Evolutionary conservation across 2,797 vertebrate genomes (phyloP), one percentile per base, ranked within the genome.

Genomic region (Darevskia nairensis): DNA sequence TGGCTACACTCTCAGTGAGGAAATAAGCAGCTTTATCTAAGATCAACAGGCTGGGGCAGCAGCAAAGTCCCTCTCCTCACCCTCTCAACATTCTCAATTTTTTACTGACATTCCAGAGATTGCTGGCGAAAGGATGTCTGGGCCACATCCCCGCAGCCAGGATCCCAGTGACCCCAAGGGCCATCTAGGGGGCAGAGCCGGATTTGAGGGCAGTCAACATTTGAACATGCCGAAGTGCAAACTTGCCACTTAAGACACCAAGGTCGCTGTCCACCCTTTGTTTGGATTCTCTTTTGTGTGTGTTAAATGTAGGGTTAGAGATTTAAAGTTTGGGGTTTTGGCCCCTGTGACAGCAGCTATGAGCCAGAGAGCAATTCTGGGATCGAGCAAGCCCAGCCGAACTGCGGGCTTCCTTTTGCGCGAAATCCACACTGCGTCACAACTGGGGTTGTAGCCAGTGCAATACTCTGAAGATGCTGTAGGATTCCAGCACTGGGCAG

Each of bases 11-110:
- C 80, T 55, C n/a, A 25, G 59, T 7, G 19, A 50, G 8, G 72
- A 39, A 55, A 78, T 77, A 77, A 83, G 69, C 80, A 68, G 74
- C 74, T 39, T 88, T 83, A 83, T 88, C 86, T 68, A 68, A 83
- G 61, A 78, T 78, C 41, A 76, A 86, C 59, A 61, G 72, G 61
- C 61, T 44, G 15, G 15, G 50, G n/a, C n/a, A 39, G 61, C 41
- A 66, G 29, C 4, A 59, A 76, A 6, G 39, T n/a, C 41, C 23
- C 6, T 46, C 39, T 84, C 68, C 8, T 21, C 46, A 71, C 55
- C 76, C 59, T 81, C 78, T 77, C 32, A 8, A 50, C 78, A 81
- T 68, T 80, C 25, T 41, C 17, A 3, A 1, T 32, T 25, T 72
- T 77, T 84, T 80, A 29, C 50, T 59, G 80, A 55, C 83, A 55